Conservation (phyloP, 2,113 vertebrate genomes). For the Bubo bubo region DNA sequence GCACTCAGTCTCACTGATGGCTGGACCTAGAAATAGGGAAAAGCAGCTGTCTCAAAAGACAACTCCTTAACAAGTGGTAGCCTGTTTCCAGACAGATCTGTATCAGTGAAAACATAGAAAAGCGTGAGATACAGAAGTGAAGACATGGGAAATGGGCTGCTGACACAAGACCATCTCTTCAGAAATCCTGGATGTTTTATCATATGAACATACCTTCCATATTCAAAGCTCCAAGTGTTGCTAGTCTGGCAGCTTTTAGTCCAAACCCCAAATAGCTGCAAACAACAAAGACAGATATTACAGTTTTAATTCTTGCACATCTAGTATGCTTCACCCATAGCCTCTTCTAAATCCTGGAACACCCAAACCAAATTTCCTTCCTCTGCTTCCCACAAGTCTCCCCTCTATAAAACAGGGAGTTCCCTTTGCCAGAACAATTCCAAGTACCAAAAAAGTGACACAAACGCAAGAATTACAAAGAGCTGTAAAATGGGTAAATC, state of each 20-base stretch:
- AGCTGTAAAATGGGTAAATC: neutral
- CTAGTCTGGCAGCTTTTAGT: constrained; percentile 88
- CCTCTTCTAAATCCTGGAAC: neutral
- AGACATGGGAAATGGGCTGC: neutral
- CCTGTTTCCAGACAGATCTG: neutral
- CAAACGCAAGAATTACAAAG: neutral
- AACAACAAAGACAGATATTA: neutral
- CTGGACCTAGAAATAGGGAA: neutral
- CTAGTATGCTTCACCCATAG: neutral
- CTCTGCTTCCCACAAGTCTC: neutral
- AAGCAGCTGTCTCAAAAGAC: neutral
- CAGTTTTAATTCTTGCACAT: neutral
- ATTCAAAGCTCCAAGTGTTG: constrained; percentile 89
- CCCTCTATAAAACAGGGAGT: neutral
- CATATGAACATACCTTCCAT: constrained; percentile 80
- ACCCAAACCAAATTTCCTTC: neutral
- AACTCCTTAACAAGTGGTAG: neutral
- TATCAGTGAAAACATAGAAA: neutral
- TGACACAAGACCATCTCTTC: neutral
- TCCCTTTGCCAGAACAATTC: neutral
- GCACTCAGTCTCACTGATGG: neutral
- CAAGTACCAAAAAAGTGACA: neutral
- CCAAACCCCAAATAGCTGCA: constrained; percentile 95
- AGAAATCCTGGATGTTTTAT: neutral
- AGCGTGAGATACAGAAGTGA: neutral